These are phyloP conservation scores for Syngnathus rostellatus DNA, from an alignment of 2,797 vertebrate genomes.

Conservation along the genomic window DNA sequence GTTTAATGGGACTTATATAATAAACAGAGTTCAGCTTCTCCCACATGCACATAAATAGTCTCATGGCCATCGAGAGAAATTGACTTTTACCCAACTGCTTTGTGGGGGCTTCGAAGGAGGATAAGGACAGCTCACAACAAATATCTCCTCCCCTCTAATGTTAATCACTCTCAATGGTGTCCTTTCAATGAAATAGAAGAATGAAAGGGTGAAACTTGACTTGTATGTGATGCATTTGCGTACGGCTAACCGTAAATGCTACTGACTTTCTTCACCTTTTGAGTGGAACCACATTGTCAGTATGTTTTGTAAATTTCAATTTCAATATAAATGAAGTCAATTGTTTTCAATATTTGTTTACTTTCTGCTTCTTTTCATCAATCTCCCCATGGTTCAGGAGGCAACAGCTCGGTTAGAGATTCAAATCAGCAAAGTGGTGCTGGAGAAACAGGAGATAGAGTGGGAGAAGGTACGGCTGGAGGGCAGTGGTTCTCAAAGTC, in stretches of 20 bases:
- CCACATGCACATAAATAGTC: constrained; percentile 68
- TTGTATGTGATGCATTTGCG: constrained; percentile 4
- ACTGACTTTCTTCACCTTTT: background rate
- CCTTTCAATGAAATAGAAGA: constrained; percentile 43
- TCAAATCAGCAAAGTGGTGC: constrained; percentile 78
- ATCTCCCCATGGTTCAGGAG: constrained; percentile 67
- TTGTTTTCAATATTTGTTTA: background rate
- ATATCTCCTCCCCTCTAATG: constrained; percentile 68
- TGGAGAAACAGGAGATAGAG: constrained; percentile 87
- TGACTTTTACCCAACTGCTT: constrained; percentile 66
- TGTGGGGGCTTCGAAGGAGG: constrained; percentile 58
- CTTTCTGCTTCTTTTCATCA: background rate
- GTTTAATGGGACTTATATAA: constrained; percentile 75
- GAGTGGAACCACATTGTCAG: background rate
- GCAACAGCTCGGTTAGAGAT: constrained; percentile 78
- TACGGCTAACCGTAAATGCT: background rate
- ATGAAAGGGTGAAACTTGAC: constrained; percentile 44
- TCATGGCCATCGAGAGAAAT: constrained; percentile 61
- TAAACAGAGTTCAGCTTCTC: constrained; percentile 59
- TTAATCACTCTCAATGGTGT: constrained; percentile 35
- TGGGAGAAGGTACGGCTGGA: constrained; percentile 81
- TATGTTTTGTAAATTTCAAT: background rate
- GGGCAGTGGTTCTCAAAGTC: background rate
- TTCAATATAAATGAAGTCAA: background rate
- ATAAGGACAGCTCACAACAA: constrained; percentile 66